These are phyloP conservation scores for Vulpes vulpes DNA, from an alignment of 2,113 vertebrate species.

Conservation along the genomic window DNA sequence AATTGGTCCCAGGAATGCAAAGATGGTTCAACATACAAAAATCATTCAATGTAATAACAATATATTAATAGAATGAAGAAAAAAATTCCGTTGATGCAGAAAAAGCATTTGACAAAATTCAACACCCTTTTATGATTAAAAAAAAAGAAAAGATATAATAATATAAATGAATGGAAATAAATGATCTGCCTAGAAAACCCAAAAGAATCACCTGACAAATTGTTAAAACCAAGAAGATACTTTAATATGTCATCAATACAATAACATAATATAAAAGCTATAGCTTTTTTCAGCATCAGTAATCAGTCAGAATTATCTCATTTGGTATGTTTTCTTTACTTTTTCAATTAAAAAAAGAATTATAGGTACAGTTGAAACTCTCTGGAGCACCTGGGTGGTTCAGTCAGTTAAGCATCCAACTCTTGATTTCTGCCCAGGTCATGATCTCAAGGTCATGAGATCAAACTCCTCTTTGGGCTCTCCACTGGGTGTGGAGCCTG, in stretches of 20 bases:
- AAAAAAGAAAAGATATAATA: not conserved
- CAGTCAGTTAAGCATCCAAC: not conserved
- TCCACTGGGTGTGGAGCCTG: not conserved
- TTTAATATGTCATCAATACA: not conserved
- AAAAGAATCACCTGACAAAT: not conserved
- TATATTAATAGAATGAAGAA: not conserved
- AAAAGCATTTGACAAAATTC: not conserved
- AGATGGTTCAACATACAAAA: not conserved
- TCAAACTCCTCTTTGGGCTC: not conserved
- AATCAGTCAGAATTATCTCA: not conserved
- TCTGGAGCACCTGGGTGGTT: not conserved
- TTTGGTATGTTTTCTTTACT: not conserved
- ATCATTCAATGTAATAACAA: not conserved
- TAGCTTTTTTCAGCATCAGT: not conserved
- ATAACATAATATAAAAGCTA: not conserved
- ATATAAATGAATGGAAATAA: not conserved
- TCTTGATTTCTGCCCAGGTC: not conserved
- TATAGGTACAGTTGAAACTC: not conserved
- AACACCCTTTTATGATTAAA: not conserved
- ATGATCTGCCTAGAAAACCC: not conserved
- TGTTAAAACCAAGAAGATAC: not conserved
- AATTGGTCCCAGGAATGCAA: not conserved
- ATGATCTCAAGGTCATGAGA: not conserved
- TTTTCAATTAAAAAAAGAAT: constrained; percentile 8
- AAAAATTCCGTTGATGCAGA: not conserved